Percentiles rank a stretch among this genome's conserved stretches.
Conservation (phyloP, 2,888 invertebrate species). For the Cosmia pyralina region DNA sequence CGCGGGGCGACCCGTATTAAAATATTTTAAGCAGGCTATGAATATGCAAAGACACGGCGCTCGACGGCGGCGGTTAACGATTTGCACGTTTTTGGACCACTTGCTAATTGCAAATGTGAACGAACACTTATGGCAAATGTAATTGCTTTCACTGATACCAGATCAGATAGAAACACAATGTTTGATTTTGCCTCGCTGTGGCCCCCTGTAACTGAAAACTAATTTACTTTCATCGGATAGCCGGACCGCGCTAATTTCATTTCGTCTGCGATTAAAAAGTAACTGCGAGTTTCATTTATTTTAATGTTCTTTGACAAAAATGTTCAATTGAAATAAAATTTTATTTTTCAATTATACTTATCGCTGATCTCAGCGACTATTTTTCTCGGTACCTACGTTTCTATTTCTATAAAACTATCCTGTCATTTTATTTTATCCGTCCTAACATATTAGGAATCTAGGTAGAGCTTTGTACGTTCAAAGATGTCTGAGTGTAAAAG, state of each 20-base stretch:
- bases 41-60: constrained; percentile 90
- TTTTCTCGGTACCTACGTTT: constrained; percentile 27
- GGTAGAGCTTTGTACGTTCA: constrained; percentile 51
- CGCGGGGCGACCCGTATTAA: constrained; percentile 86
- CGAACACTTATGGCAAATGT: constrained; percentile 88
- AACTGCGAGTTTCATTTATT: constrained; percentile 62
- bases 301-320: constrained; percentile 62
- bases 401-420: constrained; percentile 34
- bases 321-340: constrained; percentile 53
- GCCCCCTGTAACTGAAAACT: constrained; percentile 66
- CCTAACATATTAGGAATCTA: constrained; percentile 39
- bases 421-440: constrained; percentile 45
- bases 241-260: constrained; percentile 61
- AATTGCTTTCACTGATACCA: constrained; percentile 87
- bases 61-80: constrained; percentile 86
- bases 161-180: constrained; percentile 77
- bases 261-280: constrained; percentile 66
- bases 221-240: constrained; percentile 67
- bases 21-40: constrained; percentile 90
- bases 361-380: constrained; percentile 41
- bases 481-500: constrained; percentile 56
- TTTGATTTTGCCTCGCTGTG: constrained; percentile 75
- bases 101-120: constrained; percentile 89
- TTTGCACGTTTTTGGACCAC: constrained; percentile 90
- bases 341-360: constrained; percentile 60